phyloP scores from a whole-genome alignment of 2,888 invertebrate genomes.

The Noctua janthe region DNA sequence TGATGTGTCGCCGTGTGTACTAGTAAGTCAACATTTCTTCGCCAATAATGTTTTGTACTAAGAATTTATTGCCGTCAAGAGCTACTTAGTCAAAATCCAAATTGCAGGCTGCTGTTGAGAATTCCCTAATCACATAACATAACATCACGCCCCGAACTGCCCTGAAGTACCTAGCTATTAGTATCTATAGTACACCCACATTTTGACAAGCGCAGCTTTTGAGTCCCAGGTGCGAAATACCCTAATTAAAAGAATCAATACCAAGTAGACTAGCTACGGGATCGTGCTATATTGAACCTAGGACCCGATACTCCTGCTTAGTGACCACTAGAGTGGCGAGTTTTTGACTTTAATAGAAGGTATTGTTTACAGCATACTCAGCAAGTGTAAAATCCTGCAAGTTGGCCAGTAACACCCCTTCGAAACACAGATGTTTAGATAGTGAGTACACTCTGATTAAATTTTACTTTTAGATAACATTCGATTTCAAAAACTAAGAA shows the following conservation, averaged over 20 bases:
- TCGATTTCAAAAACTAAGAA: not conserved
- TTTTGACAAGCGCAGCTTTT: not conserved
- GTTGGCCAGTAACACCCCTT: conserved; percentile 10
- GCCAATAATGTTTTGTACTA: not conserved
- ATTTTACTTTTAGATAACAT: not conserved
- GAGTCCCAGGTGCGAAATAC: not conserved
- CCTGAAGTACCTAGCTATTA: not conserved
- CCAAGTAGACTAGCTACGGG: not conserved
- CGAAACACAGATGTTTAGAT: conserved; percentile 31
- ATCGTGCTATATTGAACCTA: not conserved
- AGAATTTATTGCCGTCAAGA: not conserved
- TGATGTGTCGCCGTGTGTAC: not conserved
- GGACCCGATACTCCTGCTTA: not conserved
- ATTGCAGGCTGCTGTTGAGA: not conserved
- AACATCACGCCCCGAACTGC: not conserved
- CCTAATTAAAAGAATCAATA: not conserved
- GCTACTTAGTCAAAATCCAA: not conserved
- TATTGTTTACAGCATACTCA: conserved; percentile 67
- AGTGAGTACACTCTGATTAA: conserved; percentile 35
- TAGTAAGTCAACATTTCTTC: not conserved
- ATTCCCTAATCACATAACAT: not conserved
- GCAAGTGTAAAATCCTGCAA: conserved; percentile 66
- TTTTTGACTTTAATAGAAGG: not conserved
- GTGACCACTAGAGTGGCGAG: not conserved
- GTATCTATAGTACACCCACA: too few species aligned